Evolutionary conservation across 2,113 vertebrate genomes (phyloP).

Genomic region (Benitochromis conjunctus): DNA sequence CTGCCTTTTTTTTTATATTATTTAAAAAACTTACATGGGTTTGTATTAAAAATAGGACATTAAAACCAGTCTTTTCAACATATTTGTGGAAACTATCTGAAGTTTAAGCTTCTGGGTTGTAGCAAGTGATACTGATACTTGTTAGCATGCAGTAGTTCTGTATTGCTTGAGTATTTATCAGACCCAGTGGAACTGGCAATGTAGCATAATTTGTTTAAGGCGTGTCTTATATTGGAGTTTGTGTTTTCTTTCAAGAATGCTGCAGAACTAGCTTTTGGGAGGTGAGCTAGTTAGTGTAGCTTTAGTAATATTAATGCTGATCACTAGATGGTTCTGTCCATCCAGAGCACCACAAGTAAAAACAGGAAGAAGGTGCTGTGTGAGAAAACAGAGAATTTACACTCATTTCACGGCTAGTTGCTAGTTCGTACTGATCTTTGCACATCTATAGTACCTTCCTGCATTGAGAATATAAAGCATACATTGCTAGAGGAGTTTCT

Average conservation of each 20-base stretch:
- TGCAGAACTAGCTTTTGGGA: not conserved
- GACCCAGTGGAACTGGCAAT: not conserved
- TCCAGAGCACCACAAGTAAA: not conserved
- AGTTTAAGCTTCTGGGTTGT: not conserved
- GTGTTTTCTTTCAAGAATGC: not conserved
- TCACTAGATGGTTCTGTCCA: not conserved
- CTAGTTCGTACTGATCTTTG: not conserved
- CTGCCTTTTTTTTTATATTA: not conserved
- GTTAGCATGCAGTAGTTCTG: not conserved
- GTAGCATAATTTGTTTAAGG: not conserved
- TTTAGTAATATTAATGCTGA: not conserved
- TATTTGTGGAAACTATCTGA: not conserved
- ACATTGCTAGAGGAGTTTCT: rapidly evolving
- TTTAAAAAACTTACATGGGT: not conserved
- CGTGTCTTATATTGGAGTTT: not conserved
- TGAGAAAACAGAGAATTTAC: not conserved
- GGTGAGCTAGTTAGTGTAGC: not conserved
- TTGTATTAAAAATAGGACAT: not conserved
- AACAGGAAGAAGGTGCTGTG: not conserved
- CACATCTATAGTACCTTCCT: not conserved
- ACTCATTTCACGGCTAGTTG: not conserved
- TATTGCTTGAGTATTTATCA: not conserved
- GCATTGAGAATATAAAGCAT: not conserved
- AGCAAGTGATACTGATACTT: not conserved
- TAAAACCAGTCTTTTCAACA: not conserved